Base-by-base conservation (phyloP, 2,888 invertebrate species). In the Augiades crinisus region DNA sequence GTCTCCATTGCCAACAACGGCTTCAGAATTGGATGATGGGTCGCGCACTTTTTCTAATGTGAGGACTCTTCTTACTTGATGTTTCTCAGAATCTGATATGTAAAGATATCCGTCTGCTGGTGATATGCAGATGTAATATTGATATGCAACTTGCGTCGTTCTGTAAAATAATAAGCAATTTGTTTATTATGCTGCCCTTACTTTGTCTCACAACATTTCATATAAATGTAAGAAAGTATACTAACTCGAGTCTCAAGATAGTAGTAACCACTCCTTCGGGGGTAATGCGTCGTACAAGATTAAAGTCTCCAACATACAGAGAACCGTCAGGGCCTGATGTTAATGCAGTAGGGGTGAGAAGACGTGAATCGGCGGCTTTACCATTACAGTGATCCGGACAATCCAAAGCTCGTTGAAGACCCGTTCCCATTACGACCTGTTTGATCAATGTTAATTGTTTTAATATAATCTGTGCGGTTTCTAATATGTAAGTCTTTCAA, bases 271-370 rank as follows among this genome's bases (percentile, higher is more conserved):
- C 93, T 65, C 97, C 97, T 73, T 97, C 96, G 17, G 98, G 96
- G 22, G 95, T 95, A 61, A 98, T 95, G 62, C 97, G 91, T 33
- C 98, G 93, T 45, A 98, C 97, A 47, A 98, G 92, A 90, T 99
- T 98, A 78, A 98, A 98, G 83, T 99, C 99, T 7, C 98, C 99
- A 7, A 99, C 97, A 78, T 98, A 99, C 40, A 99, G 92, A 63
- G 97, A 97, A 30, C 99, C 99, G 83, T 99, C 99, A 7, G 98
- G 95, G 16, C 98, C 98, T 13, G 97, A 96, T 1, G 99, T 96
- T 51, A 99, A 87, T 1, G 99, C 97, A 6, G 98, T 96, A 0
- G 99, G 99, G 0, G 98, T 97, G 60, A 98, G 89, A 0, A 99
- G 92, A 47, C 94, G 93, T 45, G 98, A 94, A 75, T 96, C 95